Conservation (phyloP, 1,140 invertebrate species). For the Stegodyphus dumicola region DNA sequence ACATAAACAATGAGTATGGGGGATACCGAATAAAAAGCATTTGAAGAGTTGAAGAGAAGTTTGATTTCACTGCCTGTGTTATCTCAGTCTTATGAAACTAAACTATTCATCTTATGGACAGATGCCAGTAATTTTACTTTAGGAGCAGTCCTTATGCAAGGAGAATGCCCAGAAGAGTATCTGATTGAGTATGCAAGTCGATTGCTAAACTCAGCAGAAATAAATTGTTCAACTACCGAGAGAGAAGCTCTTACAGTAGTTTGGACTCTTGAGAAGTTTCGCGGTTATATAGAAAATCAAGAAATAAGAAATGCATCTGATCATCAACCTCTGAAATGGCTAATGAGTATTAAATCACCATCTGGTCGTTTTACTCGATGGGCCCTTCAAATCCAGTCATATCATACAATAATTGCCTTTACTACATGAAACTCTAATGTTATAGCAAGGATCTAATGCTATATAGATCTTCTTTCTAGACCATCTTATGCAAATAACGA, state of each 20-base stretch:
- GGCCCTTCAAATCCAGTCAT: slow-evolving; percentile 57
- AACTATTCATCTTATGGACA: slow-evolving; percentile 34
- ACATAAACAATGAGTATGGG: slow-evolving; percentile 42
- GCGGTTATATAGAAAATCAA: no score
- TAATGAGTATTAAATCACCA: slow-evolving; percentile 43
- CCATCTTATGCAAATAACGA: slow-evolving; percentile 1
- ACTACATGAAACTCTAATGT: slow-evolving; percentile 57
- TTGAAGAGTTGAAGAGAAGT: slow-evolving; percentile 61
- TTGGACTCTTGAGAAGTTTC: no score
- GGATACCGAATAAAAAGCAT: slow-evolving; percentile 50
- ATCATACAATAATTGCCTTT: slow-evolving; percentile 59
- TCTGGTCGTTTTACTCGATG: slow-evolving; percentile 61
- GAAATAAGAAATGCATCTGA: no score
- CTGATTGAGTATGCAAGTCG: slow-evolving; percentile 65
- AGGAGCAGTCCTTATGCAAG: slow-evolving; percentile 65
- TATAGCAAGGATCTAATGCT: no score
- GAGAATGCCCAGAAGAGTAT: slow-evolving; percentile 60
- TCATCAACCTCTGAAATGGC: no score
- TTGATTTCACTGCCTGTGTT: no score
- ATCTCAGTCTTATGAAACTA: neutral
- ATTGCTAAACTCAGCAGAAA: slow-evolving; percentile 33
- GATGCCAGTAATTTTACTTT: slow-evolving; percentile 58
- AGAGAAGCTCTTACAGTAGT: slow-evolving; percentile 67
- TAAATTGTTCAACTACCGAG: slow-evolving; percentile 67
- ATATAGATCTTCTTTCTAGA: slow-evolving; percentile 62